Conservation (phyloP, 2,113 vertebrate species). For the Vulpes ferrilata region DNA sequence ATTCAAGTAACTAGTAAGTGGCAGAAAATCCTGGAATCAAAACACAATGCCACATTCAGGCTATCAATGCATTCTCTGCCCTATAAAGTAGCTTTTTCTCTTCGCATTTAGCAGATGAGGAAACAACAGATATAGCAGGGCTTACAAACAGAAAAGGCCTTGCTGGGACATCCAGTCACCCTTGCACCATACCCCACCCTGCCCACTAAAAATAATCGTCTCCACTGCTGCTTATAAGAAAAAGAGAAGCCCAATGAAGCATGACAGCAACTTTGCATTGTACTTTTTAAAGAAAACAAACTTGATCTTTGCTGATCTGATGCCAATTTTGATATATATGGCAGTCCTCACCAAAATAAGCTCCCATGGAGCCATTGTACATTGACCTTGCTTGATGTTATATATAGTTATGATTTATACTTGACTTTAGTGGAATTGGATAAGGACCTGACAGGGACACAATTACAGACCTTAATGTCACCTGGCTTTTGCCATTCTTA, state of each 20-base stretch:
- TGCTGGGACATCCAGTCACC: background rate
- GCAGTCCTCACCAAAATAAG: background rate
- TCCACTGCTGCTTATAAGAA: no score
- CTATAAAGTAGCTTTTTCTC: background rate
- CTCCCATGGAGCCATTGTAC: background rate
- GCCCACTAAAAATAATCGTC: no score
- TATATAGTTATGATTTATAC: background rate
- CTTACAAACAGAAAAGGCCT: background rate
- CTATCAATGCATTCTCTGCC: background rate
- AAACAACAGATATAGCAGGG: background rate
- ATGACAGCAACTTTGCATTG: background rate
- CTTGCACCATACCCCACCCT: no score
- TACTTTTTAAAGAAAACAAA: slow-evolving; percentile 1
- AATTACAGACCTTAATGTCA: background rate
- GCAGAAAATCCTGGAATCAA: background rate
- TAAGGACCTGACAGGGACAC: background rate
- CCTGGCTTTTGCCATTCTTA: background rate
- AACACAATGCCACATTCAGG: background rate
- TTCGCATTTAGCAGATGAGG: background rate
- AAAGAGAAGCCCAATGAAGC: background rate
- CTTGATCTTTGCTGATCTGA: background rate
- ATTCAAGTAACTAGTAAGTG: background rate
- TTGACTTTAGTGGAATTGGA: background rate
- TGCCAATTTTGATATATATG: background rate
- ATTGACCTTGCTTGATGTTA: background rate